Conservation (phyloP, 1,140 invertebrate genomes). For the Akabosia matsudoensis region DNA sequence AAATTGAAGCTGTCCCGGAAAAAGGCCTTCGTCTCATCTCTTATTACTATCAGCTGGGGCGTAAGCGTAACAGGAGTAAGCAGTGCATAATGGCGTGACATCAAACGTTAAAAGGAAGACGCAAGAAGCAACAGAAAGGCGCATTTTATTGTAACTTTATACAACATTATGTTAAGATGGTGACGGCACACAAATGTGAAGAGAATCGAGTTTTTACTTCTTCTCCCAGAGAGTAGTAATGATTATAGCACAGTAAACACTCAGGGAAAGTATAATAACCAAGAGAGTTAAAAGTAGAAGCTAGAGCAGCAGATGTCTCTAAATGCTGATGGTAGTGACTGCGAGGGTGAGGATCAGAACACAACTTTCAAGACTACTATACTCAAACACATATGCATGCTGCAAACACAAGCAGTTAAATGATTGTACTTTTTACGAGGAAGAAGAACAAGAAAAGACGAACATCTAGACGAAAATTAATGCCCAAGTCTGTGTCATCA, state of each 20-base stretch:
- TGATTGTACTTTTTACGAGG: no score
- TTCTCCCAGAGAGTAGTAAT: not conserved
- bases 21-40: constrained; percentile 36
- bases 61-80: constrained; percentile 19
- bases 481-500: no score
- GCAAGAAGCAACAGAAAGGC: constrained; percentile 1
- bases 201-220: not conserved
- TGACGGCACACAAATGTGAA: not conserved
- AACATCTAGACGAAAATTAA: no score
- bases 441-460: no score
- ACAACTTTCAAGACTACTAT: no score
- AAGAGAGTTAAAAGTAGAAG: not conserved
- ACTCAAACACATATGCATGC: no score
- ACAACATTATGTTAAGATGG: constrained; percentile 13
- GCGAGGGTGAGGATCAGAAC: not conserved
- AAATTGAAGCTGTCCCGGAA: constrained; percentile 37
- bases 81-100: constrained; percentile 21
- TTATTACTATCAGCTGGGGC: constrained; percentile 33
- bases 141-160: not conserved
- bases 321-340: not conserved
- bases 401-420: no score
- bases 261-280: not conserved
- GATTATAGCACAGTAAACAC: constrained; percentile 15
- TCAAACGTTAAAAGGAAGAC: not conserved
- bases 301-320: not conserved